Percentiles rank a stretch among this genome's conserved stretches.
phyloP scores from a whole-genome alignment of 2,888 invertebrate genomes.

The Timema cristinae region DNA sequence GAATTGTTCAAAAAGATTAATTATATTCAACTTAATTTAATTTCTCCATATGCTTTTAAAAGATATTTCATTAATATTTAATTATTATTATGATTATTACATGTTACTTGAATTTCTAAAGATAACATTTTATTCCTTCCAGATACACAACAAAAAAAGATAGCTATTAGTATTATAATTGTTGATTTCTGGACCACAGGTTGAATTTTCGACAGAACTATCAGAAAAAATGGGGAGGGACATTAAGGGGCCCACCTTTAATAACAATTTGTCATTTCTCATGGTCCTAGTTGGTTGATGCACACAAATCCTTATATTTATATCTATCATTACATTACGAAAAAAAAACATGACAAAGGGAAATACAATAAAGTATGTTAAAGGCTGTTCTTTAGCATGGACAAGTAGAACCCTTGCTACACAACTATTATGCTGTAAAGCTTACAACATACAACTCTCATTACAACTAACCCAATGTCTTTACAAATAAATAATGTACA shows the following conservation, averaged over 20 bases:
- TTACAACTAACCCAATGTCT: too few species aligned
- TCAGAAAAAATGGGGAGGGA: constrained; percentile 18
- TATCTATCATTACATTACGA: constrained; percentile 23
- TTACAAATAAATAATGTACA: too few species aligned
- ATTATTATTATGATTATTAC: constrained; percentile 13
- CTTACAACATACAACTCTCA: constrained; percentile 17
- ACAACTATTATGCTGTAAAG: too few species aligned
- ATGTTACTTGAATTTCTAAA: constrained; percentile 28
- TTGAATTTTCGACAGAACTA: constrained; percentile 19
- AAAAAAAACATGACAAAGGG: constrained; percentile 23
- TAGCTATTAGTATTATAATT: constrained; percentile 24
- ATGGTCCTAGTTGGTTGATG: constrained; percentile 19
- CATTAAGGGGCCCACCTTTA: constrained; percentile 27
- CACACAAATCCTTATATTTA: constrained; percentile 27
- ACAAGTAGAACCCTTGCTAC: too few species aligned
- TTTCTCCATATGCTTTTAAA: constrained; percentile 30
- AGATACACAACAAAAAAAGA: constrained; percentile 28
- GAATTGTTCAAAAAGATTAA: constrained; percentile 16
- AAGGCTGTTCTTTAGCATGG: too few species aligned
- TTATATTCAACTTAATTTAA: constrained; percentile 17
- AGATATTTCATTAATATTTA: constrained; percentile 8
- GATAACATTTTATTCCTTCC: constrained; percentile 24
- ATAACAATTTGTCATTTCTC: constrained; percentile 12
- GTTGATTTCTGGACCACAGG: constrained; percentile 23
- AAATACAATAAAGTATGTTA: not conserved